A percentile compares a stretch with the other conserved stretches of the same genome.
Conservation (phyloP, 1,140 invertebrate species). For the Halesus radiatus region DNA sequence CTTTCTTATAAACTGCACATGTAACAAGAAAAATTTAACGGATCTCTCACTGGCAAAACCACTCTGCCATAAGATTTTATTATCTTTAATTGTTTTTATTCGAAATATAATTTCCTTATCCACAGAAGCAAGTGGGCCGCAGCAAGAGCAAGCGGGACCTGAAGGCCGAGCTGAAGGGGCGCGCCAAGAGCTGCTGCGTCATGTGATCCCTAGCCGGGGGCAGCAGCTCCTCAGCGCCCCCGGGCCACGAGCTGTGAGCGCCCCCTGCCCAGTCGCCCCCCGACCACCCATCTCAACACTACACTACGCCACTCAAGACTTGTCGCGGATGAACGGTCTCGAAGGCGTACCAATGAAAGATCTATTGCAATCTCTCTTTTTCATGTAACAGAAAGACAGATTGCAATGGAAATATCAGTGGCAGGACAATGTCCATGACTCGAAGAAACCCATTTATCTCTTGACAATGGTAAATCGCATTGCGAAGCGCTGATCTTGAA, state of each 20-base stretch:
- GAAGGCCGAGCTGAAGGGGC: constrained; percentile 71
- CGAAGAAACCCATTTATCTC: too few relatives aligned
- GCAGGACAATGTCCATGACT: too few relatives aligned
- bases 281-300: not conserved
- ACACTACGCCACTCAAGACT: not conserved
- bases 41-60: too few relatives aligned
- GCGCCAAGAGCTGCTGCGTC: constrained; percentile 71
- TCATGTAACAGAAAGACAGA: not conserved
- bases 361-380: not conserved
- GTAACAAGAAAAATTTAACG: too few relatives aligned
- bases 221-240: constrained; percentile 66
- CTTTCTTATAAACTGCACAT: too few relatives aligned
- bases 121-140: constrained; percentile 63
- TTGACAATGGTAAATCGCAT: too few relatives aligned
- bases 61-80: too few relatives aligned
- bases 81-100: too few relatives aligned
- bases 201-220: constrained; percentile 73
- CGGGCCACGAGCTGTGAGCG: constrained; percentile 66
- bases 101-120: not conserved
- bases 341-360: not conserved
- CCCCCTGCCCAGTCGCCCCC: constrained; percentile 7
- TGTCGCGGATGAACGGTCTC: not conserved
- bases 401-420: too few relatives aligned
- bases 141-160: constrained; percentile 72
- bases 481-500: too few relatives aligned